Percentiles rank a stretch among this genome's conserved stretches.
phyloP scores from a whole-genome alignment of 2,113 vertebrate species.

The Zingel zingel region DNA sequence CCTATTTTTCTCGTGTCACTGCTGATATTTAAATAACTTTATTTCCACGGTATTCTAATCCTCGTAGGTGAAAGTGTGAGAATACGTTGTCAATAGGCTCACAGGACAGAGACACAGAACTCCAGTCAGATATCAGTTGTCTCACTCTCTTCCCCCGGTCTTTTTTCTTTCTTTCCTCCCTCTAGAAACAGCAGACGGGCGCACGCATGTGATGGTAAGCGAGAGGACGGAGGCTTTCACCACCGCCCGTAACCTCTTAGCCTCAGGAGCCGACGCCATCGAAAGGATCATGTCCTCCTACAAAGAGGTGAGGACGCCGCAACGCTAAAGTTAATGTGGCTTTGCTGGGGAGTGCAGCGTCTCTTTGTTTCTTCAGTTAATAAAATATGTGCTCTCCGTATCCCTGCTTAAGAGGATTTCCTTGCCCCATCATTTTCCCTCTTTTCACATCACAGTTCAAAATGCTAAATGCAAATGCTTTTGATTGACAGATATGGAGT shows the following conservation, averaged over 20 bases:
- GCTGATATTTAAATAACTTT: constrained; percentile 15
- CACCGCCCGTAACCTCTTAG: constrained; percentile 95
- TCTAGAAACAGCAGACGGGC: constrained; percentile 91
- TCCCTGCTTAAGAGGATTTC: not conserved
- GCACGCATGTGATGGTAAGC: constrained; percentile 93
- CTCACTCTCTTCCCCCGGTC: too few relatives aligned
- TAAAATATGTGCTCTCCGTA: not conserved
- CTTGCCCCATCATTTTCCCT: not conserved
- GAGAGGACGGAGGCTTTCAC: constrained; percentile 98
- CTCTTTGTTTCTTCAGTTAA: not conserved
- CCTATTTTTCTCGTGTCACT: not conserved
- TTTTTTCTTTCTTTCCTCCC: not conserved
- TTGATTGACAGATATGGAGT: too few relatives aligned
- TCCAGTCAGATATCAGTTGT: too few relatives aligned
- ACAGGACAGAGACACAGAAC: not conserved
- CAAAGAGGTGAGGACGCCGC: constrained; percentile 91
- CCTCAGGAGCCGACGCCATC: constrained; percentile 96
- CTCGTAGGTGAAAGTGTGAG: not conserved
- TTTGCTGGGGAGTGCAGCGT: too few relatives aligned
- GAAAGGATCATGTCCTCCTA: constrained; percentile 99
- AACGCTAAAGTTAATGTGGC: not conserved
- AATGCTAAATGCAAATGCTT: not conserved
- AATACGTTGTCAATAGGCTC: not conserved
- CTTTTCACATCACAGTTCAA: not conserved
- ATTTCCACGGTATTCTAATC: constrained; percentile 3